Evolutionary conservation across 2,797 vertebrate species (phyloP), one percentile per base, ranked within the genome.

Genomic region (Arrhamphus sclerolepis): DNA sequence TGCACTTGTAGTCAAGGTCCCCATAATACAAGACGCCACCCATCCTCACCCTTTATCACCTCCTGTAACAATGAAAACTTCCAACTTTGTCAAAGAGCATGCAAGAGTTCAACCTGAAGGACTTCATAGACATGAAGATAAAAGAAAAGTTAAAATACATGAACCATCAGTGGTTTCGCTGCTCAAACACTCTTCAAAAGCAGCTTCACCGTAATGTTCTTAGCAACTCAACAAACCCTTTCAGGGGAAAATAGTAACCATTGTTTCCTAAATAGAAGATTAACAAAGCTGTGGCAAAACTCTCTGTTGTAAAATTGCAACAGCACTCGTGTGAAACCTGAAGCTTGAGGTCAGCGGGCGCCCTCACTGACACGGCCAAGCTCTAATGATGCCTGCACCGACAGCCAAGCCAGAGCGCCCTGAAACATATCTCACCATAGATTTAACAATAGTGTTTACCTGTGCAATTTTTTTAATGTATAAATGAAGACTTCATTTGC

Each of bases 181-280:
- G 4, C 7, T 28, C 11, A 17, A 22, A 63, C 2, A 1, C 28
- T 47, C 42, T 64, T 26, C 19, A 44, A 55, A 56, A 19, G 17
- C 26, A 59, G 21, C 18, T 62, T 68, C 21, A 16, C 43, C 13
- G 4, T 22, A 14, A 6, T 4, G 0, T 49, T 56, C 29, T 52
- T 17, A 2, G 42, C 13, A 60, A 42, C 5, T 22, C 6, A 51
- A 48, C 6, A 28, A 54, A 54, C 34, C 6, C 1, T 14, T 19
- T 19, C 2, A n/a, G 9, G 40, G 16, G 24, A 42, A 39, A 6
- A 31, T 20, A 2, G 11, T 4, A 48, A 4, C 16, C 0, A 34
- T 65, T 75, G 46, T 47, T 59, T 62, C 40, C 62, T 55, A 16
- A 50, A 51, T 6, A 26, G 24, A 34, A 9, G 17, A n/a, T 50